Base-by-base conservation (phyloP, 2,797 vertebrate genomes). In the Silurus lanzhouensis region DNA sequence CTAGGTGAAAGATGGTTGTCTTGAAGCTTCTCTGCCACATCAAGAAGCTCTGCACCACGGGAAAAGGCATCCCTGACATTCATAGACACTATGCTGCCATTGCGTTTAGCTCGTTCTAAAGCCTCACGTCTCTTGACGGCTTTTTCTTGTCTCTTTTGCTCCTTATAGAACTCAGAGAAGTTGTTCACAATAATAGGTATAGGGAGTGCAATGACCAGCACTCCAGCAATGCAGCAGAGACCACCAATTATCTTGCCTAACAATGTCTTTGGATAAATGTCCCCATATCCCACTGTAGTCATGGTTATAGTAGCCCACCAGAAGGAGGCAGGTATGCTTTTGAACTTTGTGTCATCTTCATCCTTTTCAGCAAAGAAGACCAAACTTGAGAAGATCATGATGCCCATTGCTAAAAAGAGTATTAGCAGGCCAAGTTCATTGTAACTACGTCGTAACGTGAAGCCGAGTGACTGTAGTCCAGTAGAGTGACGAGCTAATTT, bases 271-370 rank as follows among this genome's bases (percentile, higher is more conserved):
- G 98, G 98, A 90, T 99, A 99, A 90, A 99, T 99, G 89, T 99
- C 98, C 78, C 98, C 98, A 25, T 99, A 99, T 77, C 98, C 98
- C 71, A 99, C 98, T 0, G 98, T 99, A 14, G 98, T 99, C 98
- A 99, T 99, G 58, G 98, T 99, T 91, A 99, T 99, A 57, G 98
- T 99, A 83, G 98, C 98, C 98, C 98, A 99, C 98, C 98, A 99
- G 93, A 99, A 99, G 31, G 98, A 99, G 86, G 98, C 98, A 31
- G 98, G 98, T 88, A 99, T 99, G 92, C 98, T 99, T 92, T 99
- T 99, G 92, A 99, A 99, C 94, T 99, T 99, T 89, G 98, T 99
- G 91, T 99, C 98, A 58, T 99, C 97, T 89, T 99, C 98, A 10
- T 99, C 98, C 89, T 99, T 99, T 92, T 99, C 98, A 0, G 98